Base-by-base conservation (phyloP, 2,797 vertebrate species). In the Chrosomus eos region DNA sequence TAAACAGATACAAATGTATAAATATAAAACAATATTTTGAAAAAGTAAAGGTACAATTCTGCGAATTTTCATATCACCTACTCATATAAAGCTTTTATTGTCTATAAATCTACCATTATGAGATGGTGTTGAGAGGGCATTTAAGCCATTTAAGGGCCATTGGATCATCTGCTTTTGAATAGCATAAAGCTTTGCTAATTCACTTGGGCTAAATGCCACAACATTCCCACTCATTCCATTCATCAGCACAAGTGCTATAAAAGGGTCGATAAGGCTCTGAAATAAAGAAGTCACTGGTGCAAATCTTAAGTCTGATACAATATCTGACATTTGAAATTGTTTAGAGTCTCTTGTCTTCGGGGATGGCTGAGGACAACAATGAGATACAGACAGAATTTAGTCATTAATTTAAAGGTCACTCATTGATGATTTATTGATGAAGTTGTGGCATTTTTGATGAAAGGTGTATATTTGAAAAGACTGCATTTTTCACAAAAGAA, bases 321-420 rank as follows among this genome's bases (percentile, higher is more conserved):
- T 14, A 48, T 40, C 45, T 88, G 87, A 66, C 77, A 78, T 86
- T 88, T 66, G 16, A 43, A 33, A 53, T 80, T 80, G 40, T 80
- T 62, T 28, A 72, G 40, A 38, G 74, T 58, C 64, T 82, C 73
- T 83, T 86, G 70, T 86, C 84, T 72, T 71, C 74, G 7, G 43
- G 70, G 73, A 71, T 64, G 58, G 33, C 70, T 60, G 28, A 83
- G 14, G 62, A 83, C 58, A 71, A 68, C 74, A 60, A 74, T 23
- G 48, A 38, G 18, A 19, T 75, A 38, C 16, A 84, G 68, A 83
- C 45, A 67, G 76, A 77, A 48, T n/a, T 0, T 67, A 40, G 33
- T 45, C 66, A 88, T 88, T 88, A 81, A 73, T 83, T 75, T 51
- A 81, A 88, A 84, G 84, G 84, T 71, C 72, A 26, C 66, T 11